Base-by-base conservation (phyloP, 2,113 vertebrate species). In the Pseudolaguvia tuberculata region DNA sequence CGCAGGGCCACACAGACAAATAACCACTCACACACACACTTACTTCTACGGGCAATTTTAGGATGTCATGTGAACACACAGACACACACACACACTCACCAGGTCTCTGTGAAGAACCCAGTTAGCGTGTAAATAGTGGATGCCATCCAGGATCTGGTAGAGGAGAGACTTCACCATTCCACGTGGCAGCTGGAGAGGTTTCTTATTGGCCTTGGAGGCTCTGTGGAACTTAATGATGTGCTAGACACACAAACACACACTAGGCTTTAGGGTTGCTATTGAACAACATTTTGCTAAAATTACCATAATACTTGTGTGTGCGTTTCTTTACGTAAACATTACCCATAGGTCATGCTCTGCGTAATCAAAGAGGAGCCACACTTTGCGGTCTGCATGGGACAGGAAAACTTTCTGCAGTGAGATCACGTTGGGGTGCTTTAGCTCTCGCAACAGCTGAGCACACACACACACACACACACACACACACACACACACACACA, bases 141-240 rank as follows among this genome's bases (percentile, higher is more conserved):
- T 98, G 84, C 96, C 97, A 82, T 99, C 97, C 86, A 99, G 91
- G 89, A 98, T 99, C 92, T 99, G 97, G 93, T 98, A 98, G 12
- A 99, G 93, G 79, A 98, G 90, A 67, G 96, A 99, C 91, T 98
- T 98, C 88, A 99, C 96, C 97, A 99, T 99, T 87, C 96, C 96
- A 86, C 96, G 93, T 67, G 96, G 96, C 90, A 99, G 93, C 90
- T 98, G 97, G 90, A 99, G 93, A 77, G 97, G 97, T 88, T 99
- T 99, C 92, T 98, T 99, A 88, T 98, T 99, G 89, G 96, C 96
- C 91, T 98, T 99, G 87, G 97, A 98, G 80, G 97, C 96, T 93
- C 96, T 94, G 91, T 99, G 97, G 91, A 98, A 99, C 89, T 99
- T 99, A 88, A 99, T 99, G 89, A 99, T 98, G 90, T 98, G 97